These are phyloP conservation scores for Clarias batrachus DNA, from an alignment of 2,113 vertebrate genomes.

Conservation along the genomic window DNA sequence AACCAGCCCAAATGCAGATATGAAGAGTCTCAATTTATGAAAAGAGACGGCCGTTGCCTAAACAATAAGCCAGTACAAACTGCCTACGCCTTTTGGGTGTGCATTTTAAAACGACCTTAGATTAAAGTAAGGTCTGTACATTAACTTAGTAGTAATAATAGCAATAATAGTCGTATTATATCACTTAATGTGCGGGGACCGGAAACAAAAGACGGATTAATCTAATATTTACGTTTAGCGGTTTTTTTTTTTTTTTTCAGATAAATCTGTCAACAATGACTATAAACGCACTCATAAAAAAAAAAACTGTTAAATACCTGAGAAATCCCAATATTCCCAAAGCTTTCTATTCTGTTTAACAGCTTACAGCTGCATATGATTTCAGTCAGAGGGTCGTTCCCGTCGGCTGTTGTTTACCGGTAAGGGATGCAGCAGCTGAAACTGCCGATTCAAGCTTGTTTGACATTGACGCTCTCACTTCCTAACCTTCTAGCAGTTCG, in stretches of 20 bases:
- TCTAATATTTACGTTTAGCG: no score
- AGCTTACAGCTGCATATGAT: conserved; percentile 32
- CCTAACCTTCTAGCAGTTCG: conserved; percentile 15
- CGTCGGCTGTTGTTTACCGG: conserved; percentile 16
- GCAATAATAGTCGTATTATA: background rate
- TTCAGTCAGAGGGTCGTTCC: background rate
- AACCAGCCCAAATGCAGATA: conserved; percentile 17
- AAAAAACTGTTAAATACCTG: conserved; percentile 11
- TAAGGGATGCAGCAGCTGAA: conserved; percentile 44
- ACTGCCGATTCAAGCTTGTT: conserved; percentile 60
- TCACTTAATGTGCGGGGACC: background rate
- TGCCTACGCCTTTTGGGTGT: no score
- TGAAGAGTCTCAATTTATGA: background rate
- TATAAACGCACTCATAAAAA: background rate
- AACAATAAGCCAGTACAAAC: no score
- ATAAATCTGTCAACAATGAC: background rate
- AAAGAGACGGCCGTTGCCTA: background rate
- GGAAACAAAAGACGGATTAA: background rate
- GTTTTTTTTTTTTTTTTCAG: background rate
- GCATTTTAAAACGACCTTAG: background rate
- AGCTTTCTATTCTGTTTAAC: background rate
- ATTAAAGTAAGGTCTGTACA: background rate
- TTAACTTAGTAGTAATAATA: background rate
- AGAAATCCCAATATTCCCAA: background rate
- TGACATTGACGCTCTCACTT: conserved; percentile 64